Evolutionary conservation across 1,140 invertebrate genomes (phyloP).

Genomic region (Lucilia sericata): DNA sequence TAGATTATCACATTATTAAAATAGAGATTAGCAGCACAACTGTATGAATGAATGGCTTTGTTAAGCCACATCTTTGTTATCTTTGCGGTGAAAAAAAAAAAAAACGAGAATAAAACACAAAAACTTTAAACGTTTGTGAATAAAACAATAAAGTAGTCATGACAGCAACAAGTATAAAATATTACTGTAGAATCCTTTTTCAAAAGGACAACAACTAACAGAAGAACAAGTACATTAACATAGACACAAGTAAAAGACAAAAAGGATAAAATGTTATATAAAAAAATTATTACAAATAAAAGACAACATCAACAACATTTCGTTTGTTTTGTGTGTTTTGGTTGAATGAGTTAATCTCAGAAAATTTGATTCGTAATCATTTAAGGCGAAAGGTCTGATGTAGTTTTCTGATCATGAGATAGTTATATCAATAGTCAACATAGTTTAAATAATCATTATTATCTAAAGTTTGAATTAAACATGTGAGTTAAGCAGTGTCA

Average conservation of each 20-base stretch:
- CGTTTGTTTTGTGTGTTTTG: background rate
- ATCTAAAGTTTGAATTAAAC: too few species aligned
- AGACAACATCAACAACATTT: background rate
- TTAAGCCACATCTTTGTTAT: conserved; percentile 41
- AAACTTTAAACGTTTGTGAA: conserved; percentile 9
- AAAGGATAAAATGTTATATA: background rate
- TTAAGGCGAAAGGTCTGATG: too few species aligned
- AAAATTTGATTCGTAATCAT: background rate
- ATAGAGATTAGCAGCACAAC: background rate
- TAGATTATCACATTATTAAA: conserved; percentile 35
- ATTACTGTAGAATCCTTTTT: background rate
- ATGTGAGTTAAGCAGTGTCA: too few species aligned
- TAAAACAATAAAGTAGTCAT: background rate
- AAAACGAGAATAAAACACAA: background rate
- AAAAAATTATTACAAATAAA: background rate
- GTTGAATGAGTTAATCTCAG: background rate
- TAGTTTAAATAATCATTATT: too few species aligned
- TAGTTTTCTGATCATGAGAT: too few species aligned
- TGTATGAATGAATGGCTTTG: background rate
- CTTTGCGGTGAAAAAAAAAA: conserved; percentile 28
- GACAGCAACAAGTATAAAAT: conserved; percentile 22
- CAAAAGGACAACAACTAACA: background rate
- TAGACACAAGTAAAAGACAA: background rate
- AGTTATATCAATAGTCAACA: too few species aligned
- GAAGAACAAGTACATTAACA: background rate